These are phyloP conservation scores for Nothoprocta pentlandii DNA, from an alignment of 2,113 vertebrate genomes.

Conservation along the genomic window DNA sequence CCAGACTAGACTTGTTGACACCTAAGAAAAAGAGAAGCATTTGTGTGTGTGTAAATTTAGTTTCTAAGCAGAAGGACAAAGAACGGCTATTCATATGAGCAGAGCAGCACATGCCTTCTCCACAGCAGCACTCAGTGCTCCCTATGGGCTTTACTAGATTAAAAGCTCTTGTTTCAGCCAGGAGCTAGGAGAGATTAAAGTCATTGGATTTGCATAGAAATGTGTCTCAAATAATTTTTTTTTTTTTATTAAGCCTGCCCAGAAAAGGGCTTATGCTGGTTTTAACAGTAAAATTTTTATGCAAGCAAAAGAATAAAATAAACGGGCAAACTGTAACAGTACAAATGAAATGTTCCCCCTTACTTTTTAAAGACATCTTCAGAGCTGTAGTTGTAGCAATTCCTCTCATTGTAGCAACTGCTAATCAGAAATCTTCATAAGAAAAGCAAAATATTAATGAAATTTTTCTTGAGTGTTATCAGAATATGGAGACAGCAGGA, in stretches of 20 bases:
- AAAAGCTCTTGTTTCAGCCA: not conserved
- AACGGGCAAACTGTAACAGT: not conserved
- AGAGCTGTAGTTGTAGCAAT: not conserved
- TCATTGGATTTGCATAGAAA: not conserved
- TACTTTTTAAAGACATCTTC: not conserved
- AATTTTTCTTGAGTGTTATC: not conserved
- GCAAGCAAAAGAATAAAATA: not conserved
- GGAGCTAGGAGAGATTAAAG: not conserved
- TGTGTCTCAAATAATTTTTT: not conserved
- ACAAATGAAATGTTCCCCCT: not conserved
- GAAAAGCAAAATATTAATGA: not conserved
- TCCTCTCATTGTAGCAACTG: not conserved
- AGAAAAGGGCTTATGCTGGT: not conserved
- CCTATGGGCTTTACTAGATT: not conserved
- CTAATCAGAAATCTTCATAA: not conserved
- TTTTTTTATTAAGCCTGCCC: not conserved
- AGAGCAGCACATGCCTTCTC: not conserved
- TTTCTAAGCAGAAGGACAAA: not conserved
- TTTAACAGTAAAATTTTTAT: not conserved
- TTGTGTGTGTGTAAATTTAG: not conserved
- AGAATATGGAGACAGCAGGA: not conserved
- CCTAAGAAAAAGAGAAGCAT: not conserved
- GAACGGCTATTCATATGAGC: not conserved
- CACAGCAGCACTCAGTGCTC: not conserved
- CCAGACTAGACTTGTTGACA: not conserved